Base-by-base conservation (phyloP, 1,140 invertebrate genomes). In the Calephelis nemesis region DNA sequence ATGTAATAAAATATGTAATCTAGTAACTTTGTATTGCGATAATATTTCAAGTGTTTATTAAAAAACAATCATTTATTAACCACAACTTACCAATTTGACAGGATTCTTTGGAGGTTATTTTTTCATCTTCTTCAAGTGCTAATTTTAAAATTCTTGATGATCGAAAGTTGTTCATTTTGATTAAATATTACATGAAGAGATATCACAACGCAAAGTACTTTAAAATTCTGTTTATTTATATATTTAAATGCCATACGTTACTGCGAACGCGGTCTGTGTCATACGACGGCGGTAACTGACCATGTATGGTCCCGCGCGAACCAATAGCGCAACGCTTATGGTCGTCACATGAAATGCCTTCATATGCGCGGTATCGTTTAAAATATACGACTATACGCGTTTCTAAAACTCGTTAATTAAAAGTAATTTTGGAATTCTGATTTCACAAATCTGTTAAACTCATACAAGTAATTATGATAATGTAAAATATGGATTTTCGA, bases 241-340 rank as follows among this genome's bases (percentile, higher is more conserved):
- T 54, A 54, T 54, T 54, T 54, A 54, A 54, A 30, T 15, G 7
- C 42, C 13, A 19, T 30, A 8, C 9, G 11, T 54, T 30, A 19
- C 15, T 54, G n/a, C 15, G 50, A 7, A 9, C 50, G 7, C 40
- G 0, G 7, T 30, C 15, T 19, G 8, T 54, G 1, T 30, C 50
- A 30, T 54, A 52, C 50, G 50, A 19, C 50, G 50, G 50, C 50
- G n/a, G 50, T 52, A 52, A 52, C 50, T 54, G 15, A 7, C 50
- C 8, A 30, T 19, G 0, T 9, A 30, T 54, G 50, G 50, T 54
- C 15, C 8, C 50, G 8, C 9, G 7, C 8, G 15, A 7, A 54
- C 15, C 15, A 54, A 10, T 30, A 54, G 50, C 50, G 15, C 50
- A 52, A 52, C 15, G 15, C 15, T 52, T 52, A 52, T 52, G 15